Evolutionary conservation across 2,797 vertebrate genomes (phyloP), one percentile per base, ranked within the genome.

Genomic region (Aldrovandia affinis): DNA sequence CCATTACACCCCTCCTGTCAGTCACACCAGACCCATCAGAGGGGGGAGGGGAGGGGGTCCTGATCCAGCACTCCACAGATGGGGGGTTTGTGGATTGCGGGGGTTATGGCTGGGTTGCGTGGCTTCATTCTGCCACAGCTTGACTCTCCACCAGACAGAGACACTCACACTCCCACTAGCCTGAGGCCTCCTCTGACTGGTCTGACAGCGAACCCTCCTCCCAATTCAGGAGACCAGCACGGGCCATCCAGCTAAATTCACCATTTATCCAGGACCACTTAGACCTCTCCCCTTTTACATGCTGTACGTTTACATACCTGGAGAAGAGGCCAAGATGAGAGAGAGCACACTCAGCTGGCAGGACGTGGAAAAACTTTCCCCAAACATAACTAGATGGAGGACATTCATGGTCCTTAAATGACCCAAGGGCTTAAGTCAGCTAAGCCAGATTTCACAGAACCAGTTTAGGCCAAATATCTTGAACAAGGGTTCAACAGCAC

Each of bases 1-100:
- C 92, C 91, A 93, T 94, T 93, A 93, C 93, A 91, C 89, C 89
- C 92, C 89, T 81, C 87, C 92, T 94, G 91, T 93, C 92, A 93
- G 93, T 92, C 89, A 88, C 90, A 87, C n/a, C 87, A 55, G 88
- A 86, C 88, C 91, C 92, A 89, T 89, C 80, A 86, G 88, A 91
- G 90, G 88, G 88, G 44, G n/a, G 77, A n/a, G 81, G 81, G 73
- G 55, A 81, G 87, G 88, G 87, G 88, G 86, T 85, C 85, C 54
- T 87, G 83, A 89, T 88, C 90, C 86, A 85, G 81, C 83, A 83
- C 86, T 87, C 28, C 30, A 18, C 33, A 70, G 65, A 1, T 12
- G 33, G 65, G 47, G 12, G 6, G 47, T 50, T 50, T 50, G 6
- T 5, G 47, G 47, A 50, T 12, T 18, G 65, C 28, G 54, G 83